A percentile compares a stretch with the other conserved stretches of the same genome.
Conservation (phyloP, 2,888 invertebrate species). For the Eremobia ochroleuca region DNA sequence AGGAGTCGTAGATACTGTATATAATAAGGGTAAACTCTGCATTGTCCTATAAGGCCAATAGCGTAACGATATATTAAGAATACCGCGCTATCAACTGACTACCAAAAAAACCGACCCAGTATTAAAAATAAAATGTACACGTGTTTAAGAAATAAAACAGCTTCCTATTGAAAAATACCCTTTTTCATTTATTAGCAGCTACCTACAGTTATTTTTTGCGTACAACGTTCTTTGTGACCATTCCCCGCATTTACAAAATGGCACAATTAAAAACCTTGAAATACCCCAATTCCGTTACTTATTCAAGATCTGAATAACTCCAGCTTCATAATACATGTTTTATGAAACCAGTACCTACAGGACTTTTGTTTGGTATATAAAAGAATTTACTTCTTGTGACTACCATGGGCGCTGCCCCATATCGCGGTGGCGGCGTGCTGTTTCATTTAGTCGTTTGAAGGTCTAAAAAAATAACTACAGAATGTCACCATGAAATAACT, state of each 20-base stretch:
- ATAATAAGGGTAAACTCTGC: background rate
- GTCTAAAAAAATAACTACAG: no score
- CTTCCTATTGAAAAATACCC: conserved; percentile 32
- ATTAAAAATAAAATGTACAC: conserved; percentile 43
- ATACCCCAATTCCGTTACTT: conserved; percentile 55
- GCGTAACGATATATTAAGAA: background rate
- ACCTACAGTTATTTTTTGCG: conserved; percentile 2
- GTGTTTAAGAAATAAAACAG: conserved; percentile 34
- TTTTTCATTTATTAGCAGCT: conserved; percentile 31
- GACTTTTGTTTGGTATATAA: conserved; percentile 5
- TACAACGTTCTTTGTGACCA: conserved; percentile 11
- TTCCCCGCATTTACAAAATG: conserved; percentile 4
- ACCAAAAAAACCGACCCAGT: conserved; percentile 11
- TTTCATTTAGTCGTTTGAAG: no score
- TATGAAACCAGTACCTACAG: conserved; percentile 23
- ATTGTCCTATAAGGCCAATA: no score
- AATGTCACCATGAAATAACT: no score
- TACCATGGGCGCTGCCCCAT: no score
- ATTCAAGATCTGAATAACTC: conserved; percentile 30
- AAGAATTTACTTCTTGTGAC: conserved; percentile 16
- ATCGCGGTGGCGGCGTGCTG: no score
- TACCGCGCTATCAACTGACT: background rate
- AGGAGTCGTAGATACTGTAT: background rate
- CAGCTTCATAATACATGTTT: conserved; percentile 15
- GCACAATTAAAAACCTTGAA: conserved; percentile 46